phyloP scores from a whole-genome alignment of 2,113 vertebrate genomes.

The Clarias macrocephalus region DNA sequence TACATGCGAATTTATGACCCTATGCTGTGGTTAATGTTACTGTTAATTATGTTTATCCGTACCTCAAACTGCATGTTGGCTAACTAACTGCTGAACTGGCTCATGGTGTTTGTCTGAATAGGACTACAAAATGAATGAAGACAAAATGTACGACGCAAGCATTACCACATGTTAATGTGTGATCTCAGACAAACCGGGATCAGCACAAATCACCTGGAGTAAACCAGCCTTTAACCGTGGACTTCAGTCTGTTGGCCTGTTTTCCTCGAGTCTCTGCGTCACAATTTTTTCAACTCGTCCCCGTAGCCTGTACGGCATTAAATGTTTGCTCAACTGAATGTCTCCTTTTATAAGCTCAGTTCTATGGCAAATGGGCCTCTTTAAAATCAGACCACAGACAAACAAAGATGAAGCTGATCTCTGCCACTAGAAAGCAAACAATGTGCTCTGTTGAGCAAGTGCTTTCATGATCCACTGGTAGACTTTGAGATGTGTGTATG shows the following conservation, averaged over 20 bases:
- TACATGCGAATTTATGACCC: not conserved
- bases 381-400: not conserved
- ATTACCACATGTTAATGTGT: not conserved
- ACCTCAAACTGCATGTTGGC: not conserved
- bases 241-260: constrained; percentile 10
- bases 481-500: constrained; percentile 59
- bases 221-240: not conserved
- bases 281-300: not conserved
- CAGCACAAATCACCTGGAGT: not conserved
- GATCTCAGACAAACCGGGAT: not conserved
- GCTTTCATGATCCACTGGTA: constrained; percentile 33
- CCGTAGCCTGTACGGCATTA: not conserved
- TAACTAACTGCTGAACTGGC: not conserved
- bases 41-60: not conserved
- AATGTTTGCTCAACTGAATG: not conserved
- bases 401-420: constrained; percentile 5
- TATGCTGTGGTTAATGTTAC: not conserved
- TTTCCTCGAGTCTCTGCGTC: not conserved
- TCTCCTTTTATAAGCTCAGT: not conserved
- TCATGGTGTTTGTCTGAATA: not conserved
- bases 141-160: not conserved
- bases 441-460: not conserved
- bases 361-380: not conserved
- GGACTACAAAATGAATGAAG: not conserved
- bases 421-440: constrained; percentile 6